Evolutionary conservation across 23 tunicate species (phyloP).

Genomic region (Styela plicata): DNA sequence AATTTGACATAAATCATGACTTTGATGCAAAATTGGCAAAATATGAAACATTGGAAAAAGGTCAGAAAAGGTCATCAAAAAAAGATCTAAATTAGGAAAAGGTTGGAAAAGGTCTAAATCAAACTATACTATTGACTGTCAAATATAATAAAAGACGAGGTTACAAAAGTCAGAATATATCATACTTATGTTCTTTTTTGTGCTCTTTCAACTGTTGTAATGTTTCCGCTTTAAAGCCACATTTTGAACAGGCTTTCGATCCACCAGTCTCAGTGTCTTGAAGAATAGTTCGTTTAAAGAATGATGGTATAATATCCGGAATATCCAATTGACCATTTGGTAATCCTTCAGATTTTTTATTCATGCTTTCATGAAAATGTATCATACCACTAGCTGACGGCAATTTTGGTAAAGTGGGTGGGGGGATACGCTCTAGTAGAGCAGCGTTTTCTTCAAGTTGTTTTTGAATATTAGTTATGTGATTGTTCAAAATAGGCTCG

Average conservation of each 20-base stretch:
- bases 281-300: constrained; percentile 13
- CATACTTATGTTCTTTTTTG: constrained; percentile 66
- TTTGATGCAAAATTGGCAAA: too few relatives aligned
- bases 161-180: too few relatives aligned
- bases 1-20: too few relatives aligned
- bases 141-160: too few relatives aligned
- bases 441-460: background rate
- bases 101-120: too few relatives aligned
- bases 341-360: background rate
- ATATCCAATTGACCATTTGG: background rate
- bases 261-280: constrained; percentile 5
- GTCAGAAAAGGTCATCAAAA: too few relatives aligned
- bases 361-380: background rate
- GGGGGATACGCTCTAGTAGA: background rate
- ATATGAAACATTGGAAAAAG: too few relatives aligned
- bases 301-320: constrained; percentile 22
- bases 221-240: constrained; percentile 40
- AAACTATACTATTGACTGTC: too few relatives aligned
- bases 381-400: background rate
- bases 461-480: background rate
- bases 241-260: constrained; percentile 32
- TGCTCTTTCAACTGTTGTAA: constrained; percentile 46
- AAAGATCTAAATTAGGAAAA: too few relatives aligned
- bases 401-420: background rate
- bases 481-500: background rate